These are phyloP conservation scores for Eulemur coronatus DNA, from an alignment of 2,797 vertebrate genomes.

Conservation along the genomic window DNA sequence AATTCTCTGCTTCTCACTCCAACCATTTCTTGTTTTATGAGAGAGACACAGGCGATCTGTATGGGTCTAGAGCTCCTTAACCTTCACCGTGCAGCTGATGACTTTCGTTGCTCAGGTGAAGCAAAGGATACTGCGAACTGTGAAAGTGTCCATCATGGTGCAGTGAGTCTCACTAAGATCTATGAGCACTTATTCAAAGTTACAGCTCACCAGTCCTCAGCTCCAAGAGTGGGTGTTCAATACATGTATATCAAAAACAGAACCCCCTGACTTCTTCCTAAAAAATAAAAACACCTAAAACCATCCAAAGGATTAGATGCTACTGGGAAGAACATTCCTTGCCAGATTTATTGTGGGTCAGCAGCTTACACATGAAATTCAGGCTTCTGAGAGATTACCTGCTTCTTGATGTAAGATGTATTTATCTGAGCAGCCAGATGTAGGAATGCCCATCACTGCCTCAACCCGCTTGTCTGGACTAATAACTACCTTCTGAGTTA, in stretches of 20 bases:
- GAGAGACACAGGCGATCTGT: neutral
- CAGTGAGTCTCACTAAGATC: neutral
- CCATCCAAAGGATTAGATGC: neutral
- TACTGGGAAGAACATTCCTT: neutral
- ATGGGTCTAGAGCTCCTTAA: neutral
- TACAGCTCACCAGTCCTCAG: neutral
- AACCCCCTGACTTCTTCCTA: neutral
- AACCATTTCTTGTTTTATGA: neutral
- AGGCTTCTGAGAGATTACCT: neutral
- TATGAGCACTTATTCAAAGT: neutral
- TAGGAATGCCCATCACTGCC: neutral
- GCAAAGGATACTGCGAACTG: neutral
- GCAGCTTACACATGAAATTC: conserved; percentile 11
- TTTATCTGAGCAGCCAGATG: neutral
- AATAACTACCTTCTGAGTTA: neutral
- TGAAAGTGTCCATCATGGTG: neutral
- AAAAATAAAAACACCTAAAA: neutral
- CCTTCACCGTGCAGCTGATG: neutral
- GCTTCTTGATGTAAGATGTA: neutral
- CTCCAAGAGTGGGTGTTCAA: neutral
- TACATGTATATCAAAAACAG: neutral
- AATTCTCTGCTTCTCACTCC: neutral
- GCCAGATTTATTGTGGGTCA: conserved; percentile 32
- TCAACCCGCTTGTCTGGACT: neutral
- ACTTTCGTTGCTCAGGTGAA: neutral